Evolutionary conservation across 2,888 invertebrate genomes (phyloP), one percentile per base, ranked within the genome.

Genomic region (Thysanoteuthis rhombus): DNA sequence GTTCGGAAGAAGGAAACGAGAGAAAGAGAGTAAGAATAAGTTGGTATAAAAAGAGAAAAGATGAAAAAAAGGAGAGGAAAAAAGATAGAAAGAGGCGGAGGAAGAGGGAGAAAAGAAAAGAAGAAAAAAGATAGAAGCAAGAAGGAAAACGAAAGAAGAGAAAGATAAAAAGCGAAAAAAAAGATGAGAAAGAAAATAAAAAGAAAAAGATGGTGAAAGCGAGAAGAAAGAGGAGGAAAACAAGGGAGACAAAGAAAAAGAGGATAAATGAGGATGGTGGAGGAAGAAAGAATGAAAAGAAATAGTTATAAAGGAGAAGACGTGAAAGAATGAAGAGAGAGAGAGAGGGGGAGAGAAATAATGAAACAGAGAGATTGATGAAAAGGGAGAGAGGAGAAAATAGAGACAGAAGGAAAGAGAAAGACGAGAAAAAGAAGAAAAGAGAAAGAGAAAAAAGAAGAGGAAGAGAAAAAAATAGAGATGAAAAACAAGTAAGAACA

Each of bases 71-170:
- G 32, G 36, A 19, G 3, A 19, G 25, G 36, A 75, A 36, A n/a
- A 25, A 75, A 12, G 10, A 19, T n/a, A n/a, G 36, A n/a, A 4
- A 36, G 16, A 12, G n/a, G 12, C 8, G 19, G 16, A 36, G n/a
- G n/a, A 12, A 3, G 2, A n/a, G 12, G 36, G 2, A 10, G 36
- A n/a, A 10, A 4, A n/a, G 12, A 75, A 2, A 4, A 4, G 2
- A 25, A 52, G 47, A 22, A 52, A 22, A 28, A 1, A 16, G 19
- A 16, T 16, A 12, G 75, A 75, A n/a, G 1, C 2, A 75, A 0
- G 0, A 10, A 12, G 2, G 2, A 12, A 75, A 16, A 2, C 0
- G 32, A 0, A 10, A 12, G 16, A 12, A 8, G n/a, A 75, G n/a
- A n/a, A 12, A n/a, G n/a, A 32, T 1, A 0, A 10, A 19, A 75